Conservation (phyloP, 2,888 invertebrate genomes). For the Philereme vetulata region DNA sequence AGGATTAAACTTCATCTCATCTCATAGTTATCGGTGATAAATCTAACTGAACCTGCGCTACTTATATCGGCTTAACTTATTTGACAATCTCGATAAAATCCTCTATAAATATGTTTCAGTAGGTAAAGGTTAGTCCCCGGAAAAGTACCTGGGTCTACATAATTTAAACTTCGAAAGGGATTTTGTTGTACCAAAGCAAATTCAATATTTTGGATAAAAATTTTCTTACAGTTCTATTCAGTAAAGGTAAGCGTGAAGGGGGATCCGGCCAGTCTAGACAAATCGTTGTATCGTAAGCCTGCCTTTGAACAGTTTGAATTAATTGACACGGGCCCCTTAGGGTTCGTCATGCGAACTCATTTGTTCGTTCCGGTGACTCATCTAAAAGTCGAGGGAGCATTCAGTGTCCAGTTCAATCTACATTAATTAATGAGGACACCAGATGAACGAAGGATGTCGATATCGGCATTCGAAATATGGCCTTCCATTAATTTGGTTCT, state of each 20-base stretch:
- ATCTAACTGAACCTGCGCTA: constrained; percentile 25
- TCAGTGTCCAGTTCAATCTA: constrained; percentile 41
- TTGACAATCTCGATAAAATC: constrained; percentile 32
- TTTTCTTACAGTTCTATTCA: constrained; percentile 38
- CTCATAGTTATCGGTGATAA: constrained; percentile 51
- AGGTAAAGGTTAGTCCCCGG: constrained; percentile 19
- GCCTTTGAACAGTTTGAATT: constrained; percentile 50
- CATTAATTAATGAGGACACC: constrained; percentile 56
- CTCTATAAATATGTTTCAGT: constrained; percentile 25
- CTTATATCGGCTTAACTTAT: constrained; percentile 42
- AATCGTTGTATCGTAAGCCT: constrained; percentile 46
- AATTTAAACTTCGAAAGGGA: constrained; percentile 13
- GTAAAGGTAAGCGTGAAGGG: constrained; percentile 32
- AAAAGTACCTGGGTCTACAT: constrained; percentile 15
- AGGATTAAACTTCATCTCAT: constrained; percentile 57
- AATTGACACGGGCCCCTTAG: constrained; percentile 60
- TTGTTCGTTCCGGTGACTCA: constrained; percentile 69
- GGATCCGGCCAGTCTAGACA: constrained; percentile 40
- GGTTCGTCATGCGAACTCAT: constrained; percentile 60
- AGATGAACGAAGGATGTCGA: constrained; percentile 45
- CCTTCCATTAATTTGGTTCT: constrained; percentile 26
- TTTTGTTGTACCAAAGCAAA: constrained; percentile 14
- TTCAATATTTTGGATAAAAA: constrained; percentile 25
- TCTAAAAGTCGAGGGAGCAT: constrained; percentile 57
- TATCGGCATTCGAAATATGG: constrained; percentile 26